phyloP scores from a whole-genome alignment of 2,113 vertebrate species.

The Poecile atricapillus region DNA sequence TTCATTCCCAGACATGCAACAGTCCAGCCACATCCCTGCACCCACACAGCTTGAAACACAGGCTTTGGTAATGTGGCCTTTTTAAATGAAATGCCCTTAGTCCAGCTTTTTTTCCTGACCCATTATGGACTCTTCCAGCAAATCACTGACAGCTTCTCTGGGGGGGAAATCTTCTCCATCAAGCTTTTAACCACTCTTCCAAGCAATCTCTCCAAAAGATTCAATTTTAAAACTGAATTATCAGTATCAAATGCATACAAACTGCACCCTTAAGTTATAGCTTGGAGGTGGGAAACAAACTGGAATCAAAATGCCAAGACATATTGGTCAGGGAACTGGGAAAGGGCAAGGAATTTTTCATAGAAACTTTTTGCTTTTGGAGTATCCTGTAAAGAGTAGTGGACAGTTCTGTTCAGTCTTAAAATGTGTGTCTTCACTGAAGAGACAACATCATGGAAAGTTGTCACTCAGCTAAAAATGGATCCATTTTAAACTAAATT shows the following conservation, averaged over 20 bases:
- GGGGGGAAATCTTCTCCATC: background rate
- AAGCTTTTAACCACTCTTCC: background rate
- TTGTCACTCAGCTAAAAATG: background rate
- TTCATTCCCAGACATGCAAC: background rate
- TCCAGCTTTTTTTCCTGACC: background rate
- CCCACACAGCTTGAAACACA: background rate
- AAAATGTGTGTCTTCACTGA: background rate
- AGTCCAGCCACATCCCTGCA: background rate
- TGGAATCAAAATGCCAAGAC: background rate
- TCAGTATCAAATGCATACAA: background rate
- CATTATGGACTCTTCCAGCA: background rate
- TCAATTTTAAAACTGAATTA: background rate
- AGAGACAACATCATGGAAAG: background rate
- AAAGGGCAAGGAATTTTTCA: background rate
- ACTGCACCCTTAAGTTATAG: background rate
- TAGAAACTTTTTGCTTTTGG: accelerated
- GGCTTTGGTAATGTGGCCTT: background rate
- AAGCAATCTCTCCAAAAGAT: background rate
- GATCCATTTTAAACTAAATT: background rate
- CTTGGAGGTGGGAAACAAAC: background rate
- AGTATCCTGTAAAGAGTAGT: background rate
- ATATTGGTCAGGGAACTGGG: background rate
- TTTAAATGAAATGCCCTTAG: background rate
- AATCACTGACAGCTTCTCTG: background rate
- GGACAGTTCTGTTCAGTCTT: background rate